phyloP scores from a whole-genome alignment of 1,140 invertebrate species.

The Kradibia gibbosae region DNA sequence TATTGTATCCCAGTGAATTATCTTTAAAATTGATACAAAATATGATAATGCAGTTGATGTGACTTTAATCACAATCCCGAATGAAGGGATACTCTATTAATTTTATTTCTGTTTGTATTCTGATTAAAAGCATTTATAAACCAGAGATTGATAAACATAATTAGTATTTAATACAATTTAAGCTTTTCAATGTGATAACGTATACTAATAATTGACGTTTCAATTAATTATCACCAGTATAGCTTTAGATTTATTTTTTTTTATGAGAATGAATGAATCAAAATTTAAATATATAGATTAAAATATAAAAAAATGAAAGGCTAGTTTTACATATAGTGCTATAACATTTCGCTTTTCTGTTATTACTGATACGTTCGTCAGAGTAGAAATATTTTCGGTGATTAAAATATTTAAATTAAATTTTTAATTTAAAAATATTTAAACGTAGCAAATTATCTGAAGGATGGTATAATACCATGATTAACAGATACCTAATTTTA shows the following conservation, averaged over 20 bases:
- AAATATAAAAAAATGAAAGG: too few species aligned
- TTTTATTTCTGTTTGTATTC: background rate
- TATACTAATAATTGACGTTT: background rate
- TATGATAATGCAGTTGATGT: constrained; percentile 4
- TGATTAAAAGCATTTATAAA: background rate
- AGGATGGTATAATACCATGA: background rate
- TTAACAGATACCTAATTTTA: background rate
- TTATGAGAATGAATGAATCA: background rate
- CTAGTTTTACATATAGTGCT: too few species aligned
- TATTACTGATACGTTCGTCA: too few species aligned
- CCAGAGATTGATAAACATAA: background rate
- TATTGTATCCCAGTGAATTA: background rate
- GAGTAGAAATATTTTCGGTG: background rate
- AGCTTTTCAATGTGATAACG: background rate
- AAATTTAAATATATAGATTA: background rate
- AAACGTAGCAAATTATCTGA: background rate
- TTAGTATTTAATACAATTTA: background rate
- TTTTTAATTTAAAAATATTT: background rate
- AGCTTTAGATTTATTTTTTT: background rate
- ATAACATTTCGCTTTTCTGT: too few species aligned
- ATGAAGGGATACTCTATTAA: constrained; percentile 1
- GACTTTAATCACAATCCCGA: background rate
- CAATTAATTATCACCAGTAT: background rate
- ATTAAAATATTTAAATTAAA: background rate
- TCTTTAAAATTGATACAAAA: background rate